Conservation (phyloP, 2,113 vertebrate species). For the Corythoichthys intestinalis region DNA sequence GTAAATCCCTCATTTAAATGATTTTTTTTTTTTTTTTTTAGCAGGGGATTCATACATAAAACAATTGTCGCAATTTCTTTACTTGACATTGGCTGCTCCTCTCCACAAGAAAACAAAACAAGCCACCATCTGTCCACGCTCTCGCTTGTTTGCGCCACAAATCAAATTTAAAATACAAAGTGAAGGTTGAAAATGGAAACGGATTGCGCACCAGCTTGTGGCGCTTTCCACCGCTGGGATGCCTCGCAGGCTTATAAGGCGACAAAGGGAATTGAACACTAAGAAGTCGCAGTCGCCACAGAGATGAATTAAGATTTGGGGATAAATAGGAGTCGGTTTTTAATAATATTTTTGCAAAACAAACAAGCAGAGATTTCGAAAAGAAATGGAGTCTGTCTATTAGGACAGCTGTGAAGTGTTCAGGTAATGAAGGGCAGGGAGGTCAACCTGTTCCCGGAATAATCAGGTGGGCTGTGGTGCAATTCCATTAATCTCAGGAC, state of each 20-base stretch:
- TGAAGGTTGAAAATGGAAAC: not conserved
- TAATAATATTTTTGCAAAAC: too few relatives aligned
- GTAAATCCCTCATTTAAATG: too few relatives aligned
- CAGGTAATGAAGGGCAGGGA: slow-evolving; percentile 20
- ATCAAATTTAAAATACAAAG: not conserved
- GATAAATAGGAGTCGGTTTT: not conserved
- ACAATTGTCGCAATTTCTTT: not conserved
- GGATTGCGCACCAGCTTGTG: not conserved
- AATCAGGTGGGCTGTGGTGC: not conserved
- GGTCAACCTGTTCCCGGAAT: slow-evolving; percentile 3
- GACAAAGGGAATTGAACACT: not conserved
- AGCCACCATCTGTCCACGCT: not conserved
- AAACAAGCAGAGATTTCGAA: slow-evolving; percentile 1
- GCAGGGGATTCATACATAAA: not conserved
- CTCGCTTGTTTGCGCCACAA: not conserved
- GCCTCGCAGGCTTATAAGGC: not conserved
- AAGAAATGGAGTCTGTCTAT: too few relatives aligned
- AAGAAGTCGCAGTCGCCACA: too few relatives aligned
- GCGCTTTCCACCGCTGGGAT: not conserved
- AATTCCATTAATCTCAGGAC: not conserved
- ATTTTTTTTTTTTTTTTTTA: too few relatives aligned
- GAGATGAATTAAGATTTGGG: not conserved
- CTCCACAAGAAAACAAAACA: not conserved
- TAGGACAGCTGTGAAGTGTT: slow-evolving; percentile 27
- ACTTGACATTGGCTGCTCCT: not conserved